Evolutionary conservation across 2,888 invertebrate genomes (phyloP).

Genomic region (Brenthis ino): DNA sequence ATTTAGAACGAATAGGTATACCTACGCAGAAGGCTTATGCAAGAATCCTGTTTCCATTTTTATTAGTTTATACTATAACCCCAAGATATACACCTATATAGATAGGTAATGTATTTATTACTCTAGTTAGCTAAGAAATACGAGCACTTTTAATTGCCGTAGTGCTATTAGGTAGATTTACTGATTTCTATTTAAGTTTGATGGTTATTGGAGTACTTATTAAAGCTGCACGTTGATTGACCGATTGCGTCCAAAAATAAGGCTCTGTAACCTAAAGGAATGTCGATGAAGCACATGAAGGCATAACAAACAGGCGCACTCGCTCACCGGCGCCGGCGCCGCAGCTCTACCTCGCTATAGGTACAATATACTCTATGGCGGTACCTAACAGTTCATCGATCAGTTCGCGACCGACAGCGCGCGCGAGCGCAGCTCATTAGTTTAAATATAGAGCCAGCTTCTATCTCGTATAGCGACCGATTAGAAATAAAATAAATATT

Average conservation of each 20-base stretch:
- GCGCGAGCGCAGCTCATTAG: slow-evolving; percentile 55
- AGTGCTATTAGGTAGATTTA: slow-evolving; percentile 18
- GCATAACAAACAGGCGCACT: slow-evolving; percentile 57
- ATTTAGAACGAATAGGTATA: background rate
- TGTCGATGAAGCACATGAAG: slow-evolving; percentile 57
- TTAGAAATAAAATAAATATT: slow-evolving; percentile 53
- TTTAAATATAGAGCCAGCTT: slow-evolving; percentile 49
- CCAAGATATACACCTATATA: background rate
- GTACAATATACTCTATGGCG: slow-evolving; percentile 45
- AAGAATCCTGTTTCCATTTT: slow-evolving; percentile 11
- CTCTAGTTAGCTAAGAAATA: too few relatives aligned
- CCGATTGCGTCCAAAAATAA: slow-evolving; percentile 64
- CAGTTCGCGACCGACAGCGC: slow-evolving; percentile 65
- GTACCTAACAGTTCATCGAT: slow-evolving; percentile 58
- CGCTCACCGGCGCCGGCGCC: slow-evolving; percentile 56
- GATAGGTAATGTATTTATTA: background rate
- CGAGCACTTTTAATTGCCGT: background rate
- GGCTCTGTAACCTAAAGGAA: slow-evolving; percentile 60
- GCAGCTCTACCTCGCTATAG: slow-evolving; percentile 48
- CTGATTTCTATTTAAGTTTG: slow-evolving; percentile 29
- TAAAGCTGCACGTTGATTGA: slow-evolving; percentile 47
- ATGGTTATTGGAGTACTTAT: slow-evolving; percentile 18
- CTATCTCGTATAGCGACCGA: slow-evolving; percentile 39
- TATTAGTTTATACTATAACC: slow-evolving; percentile 4
- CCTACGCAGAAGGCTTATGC: background rate